Evolutionary conservation across 2,797 vertebrate species (phyloP).

Genomic region (Neosilurus hyrtlii): DNA sequence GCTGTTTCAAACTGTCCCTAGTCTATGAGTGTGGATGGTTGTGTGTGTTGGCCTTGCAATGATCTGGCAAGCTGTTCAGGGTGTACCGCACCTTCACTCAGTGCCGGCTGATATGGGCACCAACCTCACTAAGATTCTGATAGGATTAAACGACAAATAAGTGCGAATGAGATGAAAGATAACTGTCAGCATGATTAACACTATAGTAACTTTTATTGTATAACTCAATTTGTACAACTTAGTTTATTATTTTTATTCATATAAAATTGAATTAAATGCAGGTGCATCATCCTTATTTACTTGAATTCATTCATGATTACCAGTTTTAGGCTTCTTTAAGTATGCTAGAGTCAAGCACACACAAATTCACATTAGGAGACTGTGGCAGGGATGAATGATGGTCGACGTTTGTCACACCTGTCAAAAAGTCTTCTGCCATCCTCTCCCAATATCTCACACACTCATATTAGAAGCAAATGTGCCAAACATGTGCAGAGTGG

Average conservation of each 20-base stretch:
- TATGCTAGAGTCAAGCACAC: background rate
- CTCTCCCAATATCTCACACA: conserved; percentile 64
- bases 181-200: no score
- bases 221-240: background rate
- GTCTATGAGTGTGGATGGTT: no score
- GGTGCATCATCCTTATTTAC: background rate
- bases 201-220: background rate
- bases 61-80: no score
- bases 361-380: background rate
- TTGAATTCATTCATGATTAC: background rate
- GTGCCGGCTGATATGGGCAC: no score
- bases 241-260: background rate
- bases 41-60: no score
- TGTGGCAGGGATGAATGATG: conserved; percentile 66
- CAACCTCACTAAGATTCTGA: no score
- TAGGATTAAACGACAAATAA: no score
- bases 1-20: no score
- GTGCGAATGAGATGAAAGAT: no score
- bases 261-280: background rate
- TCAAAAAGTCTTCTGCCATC: conserved; percentile 68
- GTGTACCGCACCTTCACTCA: no score
- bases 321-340: background rate
- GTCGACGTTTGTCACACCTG: conserved; percentile 76
- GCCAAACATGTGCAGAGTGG: conserved; percentile 73
- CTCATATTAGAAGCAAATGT: conserved; percentile 65